Conservation (phyloP, 2,797 vertebrate species). For the Argentina silus region DNA sequence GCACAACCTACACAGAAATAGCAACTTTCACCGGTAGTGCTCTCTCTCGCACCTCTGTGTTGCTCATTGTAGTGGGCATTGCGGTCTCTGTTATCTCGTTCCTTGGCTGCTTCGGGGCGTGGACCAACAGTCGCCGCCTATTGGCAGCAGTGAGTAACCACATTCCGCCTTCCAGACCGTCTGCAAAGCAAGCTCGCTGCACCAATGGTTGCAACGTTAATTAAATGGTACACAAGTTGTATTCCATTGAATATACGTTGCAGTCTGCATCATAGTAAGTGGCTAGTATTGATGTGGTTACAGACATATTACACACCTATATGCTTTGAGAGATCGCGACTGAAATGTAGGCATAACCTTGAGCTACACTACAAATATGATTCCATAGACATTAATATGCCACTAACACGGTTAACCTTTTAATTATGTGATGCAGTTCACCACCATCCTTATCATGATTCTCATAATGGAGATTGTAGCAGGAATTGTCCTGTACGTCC, state of each 20-base stretch:
- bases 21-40: conserved; percentile 24
- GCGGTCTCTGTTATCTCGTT: conserved; percentile 33
- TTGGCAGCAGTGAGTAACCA: conserved; percentile 50
- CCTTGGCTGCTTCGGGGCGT: conserved; percentile 44
- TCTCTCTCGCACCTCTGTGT: conserved; percentile 39
- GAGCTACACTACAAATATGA: no score
- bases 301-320: no score
- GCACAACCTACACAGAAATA: conserved; percentile 28
- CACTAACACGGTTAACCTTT: no score
- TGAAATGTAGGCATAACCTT: no score
- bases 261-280: no score
- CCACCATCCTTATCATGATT: conserved; percentile 51
- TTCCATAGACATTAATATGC: no score
- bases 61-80: conserved; percentile 48
- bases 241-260: no score
- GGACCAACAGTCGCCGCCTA: conserved; percentile 24
- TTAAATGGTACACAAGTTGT: no score
- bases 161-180: neutral
- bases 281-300: no score
- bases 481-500: conserved; percentile 41
- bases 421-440: conserved; percentile 37
- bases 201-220: no score
- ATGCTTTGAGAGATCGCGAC: no score
- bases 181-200: neutral
- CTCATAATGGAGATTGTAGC: conserved; percentile 45